Conservation (phyloP, 2,113 vertebrate species). For the Romanogobio albipinnatus region DNA sequence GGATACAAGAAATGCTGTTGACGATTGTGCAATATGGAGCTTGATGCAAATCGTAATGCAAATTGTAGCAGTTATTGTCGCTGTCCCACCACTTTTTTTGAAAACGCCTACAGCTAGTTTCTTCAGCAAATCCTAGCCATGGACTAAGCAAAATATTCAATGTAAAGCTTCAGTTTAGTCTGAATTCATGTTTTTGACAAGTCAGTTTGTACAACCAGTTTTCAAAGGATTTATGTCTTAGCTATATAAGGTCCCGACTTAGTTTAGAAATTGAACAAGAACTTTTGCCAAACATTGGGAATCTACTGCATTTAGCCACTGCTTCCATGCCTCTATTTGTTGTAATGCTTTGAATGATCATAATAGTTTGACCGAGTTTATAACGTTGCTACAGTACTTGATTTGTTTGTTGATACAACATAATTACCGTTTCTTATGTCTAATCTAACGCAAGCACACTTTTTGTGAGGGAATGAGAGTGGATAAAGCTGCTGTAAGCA, state of each 20-base stretch:
- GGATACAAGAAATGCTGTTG: background rate
- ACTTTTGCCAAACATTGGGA: background rate
- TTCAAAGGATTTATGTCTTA: background rate
- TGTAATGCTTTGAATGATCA: conserved; percentile 67
- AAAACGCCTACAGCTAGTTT: background rate
- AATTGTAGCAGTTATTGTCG: too few species aligned
- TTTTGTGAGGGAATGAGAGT: background rate
- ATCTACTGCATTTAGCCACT: background rate
- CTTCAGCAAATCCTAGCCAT: background rate
- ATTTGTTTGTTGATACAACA: conserved; percentile 24
- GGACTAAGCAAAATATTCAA: background rate
- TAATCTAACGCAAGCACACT: conserved; percentile 57
- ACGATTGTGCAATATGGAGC: background rate
- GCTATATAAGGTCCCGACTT: background rate
- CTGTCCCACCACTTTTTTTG: too few species aligned
- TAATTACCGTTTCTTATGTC: conserved; percentile 43
- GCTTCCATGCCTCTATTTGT: conserved; percentile 29
- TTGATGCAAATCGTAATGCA: background rate
- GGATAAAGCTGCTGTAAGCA: background rate
- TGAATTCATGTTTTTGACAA: background rate
- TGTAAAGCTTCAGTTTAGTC: background rate
- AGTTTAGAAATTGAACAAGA: background rate
- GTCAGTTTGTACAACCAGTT: background rate
- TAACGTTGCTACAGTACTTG: conserved; percentile 56
- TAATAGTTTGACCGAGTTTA: conserved; percentile 59